Base-by-base conservation (phyloP, 2,797 vertebrate species). In the Catamblyrhynchus diadema region DNA sequence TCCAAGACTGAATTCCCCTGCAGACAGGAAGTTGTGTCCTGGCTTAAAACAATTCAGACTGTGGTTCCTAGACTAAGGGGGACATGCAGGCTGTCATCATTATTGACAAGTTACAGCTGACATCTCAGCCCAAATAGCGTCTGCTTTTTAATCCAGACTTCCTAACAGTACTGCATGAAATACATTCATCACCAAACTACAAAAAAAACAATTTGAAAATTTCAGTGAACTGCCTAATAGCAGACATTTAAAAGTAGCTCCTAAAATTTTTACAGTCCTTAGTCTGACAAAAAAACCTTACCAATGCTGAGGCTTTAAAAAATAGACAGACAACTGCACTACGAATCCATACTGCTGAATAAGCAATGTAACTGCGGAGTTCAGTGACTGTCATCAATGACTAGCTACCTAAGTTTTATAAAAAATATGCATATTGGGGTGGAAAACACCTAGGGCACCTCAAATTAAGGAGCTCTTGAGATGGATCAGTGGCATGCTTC, bases 121-220 rank as follows among this genome's bases (percentile, higher is more conserved):
- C 69, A 93, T 51, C 61, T 80, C 75, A 73, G 32, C 11, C 62
- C 91, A 92, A 95, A 94, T 28, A 93, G 57, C 23, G 39, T 83
- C 75, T 93, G 19, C 22, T 90, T 91, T 85, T 90, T 44, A 90
- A 83, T 79, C 84, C 77, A 90, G 59, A 81, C 81, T 95, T 95
- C 93, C 86, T 86, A 79, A 73, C 37, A 80, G 56, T 51, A 35
- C 62, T 62, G 61, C 80, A 84, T 42, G 32, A 75, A 91, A 88
- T 37, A 66, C 47, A 92, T 95, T 56, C 33, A 74, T 91, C 84
- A 91, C 19, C 17, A 32, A 83, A 72, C 41, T 56, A 62, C 8
- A 78, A 78, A 92, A 93, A 93, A 93, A 94, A 33, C 32, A 73
- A 53, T 15, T 37, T 51, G 42, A 80, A 90, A 53, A 73, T 77